Evolutionary conservation across 1,140 invertebrate species (phyloP), one percentile per base, ranked within the genome.

Genomic region (Marisa cornuarietis): DNA sequence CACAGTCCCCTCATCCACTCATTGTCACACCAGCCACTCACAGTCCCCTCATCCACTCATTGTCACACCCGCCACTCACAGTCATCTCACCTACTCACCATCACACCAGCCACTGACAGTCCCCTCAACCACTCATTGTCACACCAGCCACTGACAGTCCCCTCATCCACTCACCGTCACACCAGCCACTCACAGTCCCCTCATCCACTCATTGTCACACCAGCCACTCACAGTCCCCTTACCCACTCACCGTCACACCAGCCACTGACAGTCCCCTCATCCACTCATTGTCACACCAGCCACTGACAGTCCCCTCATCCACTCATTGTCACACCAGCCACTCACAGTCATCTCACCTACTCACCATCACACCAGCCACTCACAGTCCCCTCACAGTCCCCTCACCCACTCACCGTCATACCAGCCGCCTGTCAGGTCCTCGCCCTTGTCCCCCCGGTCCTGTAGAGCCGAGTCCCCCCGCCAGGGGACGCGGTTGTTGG

Each of bases 401-500:
- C 18, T 26, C 5, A 66, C 52, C 11, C 31, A 81, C 84, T 69
- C 75, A 85, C 85, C 90, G 81, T 92, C 90, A 83, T 91, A 91
- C 86, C 91, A 92, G 24, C 91, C 91, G n/a, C 91, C 91, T 20
- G 85, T 89, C 13, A 92, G 83, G 76, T 91, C 90, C 68, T 86
- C 83, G 2, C 88, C 89, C 63, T 84, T 85, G 24, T 89, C 81
- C 66, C 84, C 86, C n/a, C 81, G 83, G 84, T 91, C 91, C 66
- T 85, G 73, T 1, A 91, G 76, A 49, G 88, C 87, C 20, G 90
- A 90, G 80, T 91, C 89, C 10, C 84, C 86, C 63, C 90, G 80
- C 86, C 87, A 91, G 16, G 84, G 82, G 79, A 92, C 86, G 31
- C 87, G 83, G 76, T 92, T 91, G 72, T 81, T 76, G 26, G 83